Percentiles rank a stretch among this genome's conserved stretches.
These are phyloP conservation scores for Dascyllus trimaculatus DNA, from an alignment of 2,113 vertebrate genomes.

Conservation along the genomic window DNA sequence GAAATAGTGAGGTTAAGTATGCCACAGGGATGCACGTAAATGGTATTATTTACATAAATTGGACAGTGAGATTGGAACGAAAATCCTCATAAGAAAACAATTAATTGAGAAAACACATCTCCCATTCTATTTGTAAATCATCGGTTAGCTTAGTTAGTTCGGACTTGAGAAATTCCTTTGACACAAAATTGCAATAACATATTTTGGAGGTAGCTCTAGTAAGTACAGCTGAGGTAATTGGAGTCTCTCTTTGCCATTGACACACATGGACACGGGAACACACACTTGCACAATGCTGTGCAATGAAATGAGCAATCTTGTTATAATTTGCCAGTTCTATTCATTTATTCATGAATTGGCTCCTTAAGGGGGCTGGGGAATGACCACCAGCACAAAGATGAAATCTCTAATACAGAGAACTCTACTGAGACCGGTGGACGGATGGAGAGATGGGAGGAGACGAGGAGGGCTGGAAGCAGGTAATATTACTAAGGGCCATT, in stretches of 20 bases:
- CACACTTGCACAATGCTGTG: conserved; percentile 10
- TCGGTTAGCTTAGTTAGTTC: background rate
- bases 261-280: conserved; percentile 16
- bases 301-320: conserved; percentile 59
- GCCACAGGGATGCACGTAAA: background rate
- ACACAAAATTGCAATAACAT: background rate
- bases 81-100: background rate
- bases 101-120: background rate
- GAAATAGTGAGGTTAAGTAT: background rate
- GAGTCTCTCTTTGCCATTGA: background rate
- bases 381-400: conserved; percentile 29
- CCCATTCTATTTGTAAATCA: background rate
- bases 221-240: conserved; percentile 38
- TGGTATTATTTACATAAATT: background rate
- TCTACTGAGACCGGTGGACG: conserved; percentile 32
- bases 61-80: background rate
- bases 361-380: conserved; percentile 45
- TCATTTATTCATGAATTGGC: conserved; percentile 75
- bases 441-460: background rate
- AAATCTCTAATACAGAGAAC: conserved; percentile 54
- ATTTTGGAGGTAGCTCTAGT: background rate
- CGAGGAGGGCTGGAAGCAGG: conserved; percentile 19
- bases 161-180: conserved; percentile 13
- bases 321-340: conserved; percentile 61
- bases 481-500: conserved; percentile 34